Evolutionary conservation across 64 coral and sea anemone species (phyloP), one percentile per base, ranked within the genome.

Genomic region (Montipora foliosa): DNA sequence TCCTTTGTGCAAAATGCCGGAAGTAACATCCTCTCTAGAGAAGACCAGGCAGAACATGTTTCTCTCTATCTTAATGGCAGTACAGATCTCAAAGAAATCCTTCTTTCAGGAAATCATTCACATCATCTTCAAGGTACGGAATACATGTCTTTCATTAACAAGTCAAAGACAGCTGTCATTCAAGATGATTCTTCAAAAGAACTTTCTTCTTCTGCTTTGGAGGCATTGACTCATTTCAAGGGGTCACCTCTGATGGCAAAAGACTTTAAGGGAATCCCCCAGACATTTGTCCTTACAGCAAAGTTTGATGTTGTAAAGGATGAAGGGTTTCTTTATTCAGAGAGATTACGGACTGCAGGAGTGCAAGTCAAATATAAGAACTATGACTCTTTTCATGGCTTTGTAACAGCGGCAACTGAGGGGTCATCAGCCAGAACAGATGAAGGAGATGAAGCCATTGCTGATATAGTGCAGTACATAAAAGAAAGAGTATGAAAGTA

Each of bases 301-400:
- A 79, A 98, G n/a, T 92, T 92, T 89, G 96, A 98, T 66, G 93
- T 93, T 57, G 88, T 95, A 1, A 89, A 86, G 70, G 96, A 95
- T 75, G 96, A 98, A 51, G 96, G 90, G 3, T 74, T 98, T 57
- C 47, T 98, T 48, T 98, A 95, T 76, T 94, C 75, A 67, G 74
- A 93, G 52, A 79, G 94, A 16, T 75, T 98, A 44, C 66, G 19
- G 10, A 79, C 24, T 51, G 87, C 94, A 80, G 74, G 87, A 13
- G 74, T 98, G 47, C 25, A 25, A 5, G 87, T 98, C 55, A 90
- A 92, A 22, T 90, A 95, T 49, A 81, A 91, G 44, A 90, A 95
- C 52, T 98, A 98, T 20, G 72, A 73, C 46, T 98, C 96, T 13
- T 98, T 95, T 49, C 96, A 98, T 93, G 96, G 96, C 3, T 98